Conservation (phyloP, 2,113 vertebrate species). For the Bufo gargarizans region DNA sequence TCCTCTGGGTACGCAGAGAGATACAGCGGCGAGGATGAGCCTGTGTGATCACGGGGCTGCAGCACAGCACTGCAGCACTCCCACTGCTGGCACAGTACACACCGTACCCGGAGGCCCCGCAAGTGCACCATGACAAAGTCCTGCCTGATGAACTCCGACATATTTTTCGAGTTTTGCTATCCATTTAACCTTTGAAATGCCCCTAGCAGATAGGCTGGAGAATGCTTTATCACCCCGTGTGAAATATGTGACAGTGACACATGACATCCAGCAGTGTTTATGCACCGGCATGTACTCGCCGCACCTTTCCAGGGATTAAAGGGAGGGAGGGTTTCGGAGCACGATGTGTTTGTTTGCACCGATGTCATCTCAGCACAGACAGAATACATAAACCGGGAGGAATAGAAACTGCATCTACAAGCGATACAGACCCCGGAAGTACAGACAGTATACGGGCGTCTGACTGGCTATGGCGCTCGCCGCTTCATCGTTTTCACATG, state of each 20-base stretch:
- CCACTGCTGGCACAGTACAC: background rate
- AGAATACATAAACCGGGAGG: background rate
- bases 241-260: slow-evolving; percentile 23
- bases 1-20: slow-evolving; percentile 28
- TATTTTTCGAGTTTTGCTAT: slow-evolving; percentile 10
- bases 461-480: too few relatives aligned
- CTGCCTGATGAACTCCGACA: slow-evolving; percentile 17
- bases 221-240: slow-evolving; percentile 4
- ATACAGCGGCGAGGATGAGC: background rate
- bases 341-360: background rate
- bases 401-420: background rate
- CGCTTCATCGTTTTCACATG: too few relatives aligned
- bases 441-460: too few relatives aligned
- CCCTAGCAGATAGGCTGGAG: background rate
- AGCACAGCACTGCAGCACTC: slow-evolving; percentile 40
- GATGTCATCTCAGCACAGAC: background rate
- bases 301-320: slow-evolving; percentile 16
- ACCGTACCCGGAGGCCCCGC: slow-evolving; percentile 22
- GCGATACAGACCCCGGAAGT: too few relatives aligned
- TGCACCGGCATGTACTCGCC: background rate
- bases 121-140: slow-evolving; percentile 41
- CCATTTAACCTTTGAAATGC: slow-evolving; percentile 44
- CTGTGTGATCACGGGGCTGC: slow-evolving; percentile 22
- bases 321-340: background rate
- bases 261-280: slow-evolving; percentile 11